These are phyloP conservation scores for Rhamnusium bicolor DNA, from an alignment of 2,888 invertebrate genomes.

Conservation along the genomic window DNA sequence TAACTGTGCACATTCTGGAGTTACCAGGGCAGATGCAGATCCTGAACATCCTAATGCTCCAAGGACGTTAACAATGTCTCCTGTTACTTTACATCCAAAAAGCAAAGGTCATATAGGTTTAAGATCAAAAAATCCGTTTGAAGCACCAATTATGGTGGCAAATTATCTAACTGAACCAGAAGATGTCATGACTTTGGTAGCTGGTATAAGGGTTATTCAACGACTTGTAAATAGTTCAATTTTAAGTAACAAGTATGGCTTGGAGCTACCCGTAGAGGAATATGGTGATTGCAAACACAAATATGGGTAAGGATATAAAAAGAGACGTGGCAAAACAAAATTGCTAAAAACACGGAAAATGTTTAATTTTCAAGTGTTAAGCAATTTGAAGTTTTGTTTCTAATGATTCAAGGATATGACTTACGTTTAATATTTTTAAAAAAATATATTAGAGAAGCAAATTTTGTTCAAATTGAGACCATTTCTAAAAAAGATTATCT, in stretches of 20 bases:
- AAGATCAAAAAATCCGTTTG: constrained; percentile 78
- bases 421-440: too few species aligned
- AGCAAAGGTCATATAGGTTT: constrained; percentile 79
- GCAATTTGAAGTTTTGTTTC: too few species aligned
- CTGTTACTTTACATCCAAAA: constrained; percentile 78
- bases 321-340: too few species aligned
- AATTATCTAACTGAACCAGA: constrained; percentile 82
- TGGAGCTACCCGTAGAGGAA: constrained; percentile 71
- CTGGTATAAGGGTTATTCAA: constrained; percentile 76
- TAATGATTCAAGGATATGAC: too few species aligned
- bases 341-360: too few species aligned
- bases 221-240: constrained; percentile 75
- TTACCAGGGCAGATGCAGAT: constrained; percentile 68
- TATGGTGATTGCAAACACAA: constrained; percentile 72
- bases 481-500: too few species aligned
- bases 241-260: constrained; percentile 75
- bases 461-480: too few species aligned
- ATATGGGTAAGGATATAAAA: constrained; percentile 58
- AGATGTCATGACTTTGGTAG: constrained; percentile 78
- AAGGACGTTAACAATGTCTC: constrained; percentile 72
- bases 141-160: constrained; percentile 82
- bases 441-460: too few species aligned
- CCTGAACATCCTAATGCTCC: constrained; percentile 64
- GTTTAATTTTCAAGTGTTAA: too few species aligned
- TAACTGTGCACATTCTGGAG: constrained; percentile 74